Base-by-base conservation (phyloP, 2,797 vertebrate species). In the Bovichtus variegatus region DNA sequence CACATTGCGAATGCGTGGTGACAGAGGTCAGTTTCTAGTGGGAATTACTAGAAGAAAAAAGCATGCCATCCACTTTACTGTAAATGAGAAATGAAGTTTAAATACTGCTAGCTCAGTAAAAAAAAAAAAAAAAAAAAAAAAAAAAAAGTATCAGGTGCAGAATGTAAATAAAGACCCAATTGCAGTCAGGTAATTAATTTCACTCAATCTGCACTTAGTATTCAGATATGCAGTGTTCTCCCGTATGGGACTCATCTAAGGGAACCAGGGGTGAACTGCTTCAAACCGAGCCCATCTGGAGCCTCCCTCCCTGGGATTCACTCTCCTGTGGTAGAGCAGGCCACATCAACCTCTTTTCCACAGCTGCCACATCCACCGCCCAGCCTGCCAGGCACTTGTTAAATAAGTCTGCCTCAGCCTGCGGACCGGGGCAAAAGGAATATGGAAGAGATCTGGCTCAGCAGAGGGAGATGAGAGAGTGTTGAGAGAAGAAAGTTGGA, bases 241-340 rank as follows among this genome's bases (percentile, higher is more conserved):
- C 90, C 83, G 47, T 87, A 82, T 87, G 89, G 81, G 64, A 75
- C 82, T 93, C 86, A 87, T 91, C 84, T 69, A 61, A 58, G 74
- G 76, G 71, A 91, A 90, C 79, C 76, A 69, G 72, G 74, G 88
- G 85, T 91, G 90, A 91, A 87, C 76, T 65, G 89, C 87, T 91
- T 93, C 89, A 93, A 93, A 92, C 93, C 18, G 58, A 87, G 91
- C 88, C 94, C 93, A 94, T 94, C 94, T 94, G 93, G 92, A 94
- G 88, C 47, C 80, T 87, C 78, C 80, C 88, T 92, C 91, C 78
- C 79, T 84, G 91, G 92, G 91, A 93, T 87, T 90, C 82, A 84
- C 76, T 92, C 91, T 92, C 91, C 83, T 87, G 88, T 87, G 86
- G 86, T 71, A 75, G 79, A 82, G 83, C 81, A 75, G 85, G 71